Base-by-base conservation (phyloP, 37 sponge, comb jelly and placozoan genomes). In the Amphimedon queenslandica region DNA sequence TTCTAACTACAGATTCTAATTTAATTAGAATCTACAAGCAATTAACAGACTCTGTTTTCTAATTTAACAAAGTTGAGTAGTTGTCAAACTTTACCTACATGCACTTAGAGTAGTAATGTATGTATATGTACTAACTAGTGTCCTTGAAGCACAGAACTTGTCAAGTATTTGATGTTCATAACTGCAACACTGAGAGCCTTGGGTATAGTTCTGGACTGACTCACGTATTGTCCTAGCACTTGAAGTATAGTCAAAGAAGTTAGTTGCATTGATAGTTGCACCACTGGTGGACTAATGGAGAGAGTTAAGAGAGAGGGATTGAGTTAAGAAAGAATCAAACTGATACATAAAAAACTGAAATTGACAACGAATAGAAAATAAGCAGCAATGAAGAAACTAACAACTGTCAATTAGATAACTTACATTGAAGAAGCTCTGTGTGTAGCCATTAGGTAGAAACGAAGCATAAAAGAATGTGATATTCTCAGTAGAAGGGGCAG, bases 111-210 rank as follows among this genome's bases (percentile, higher is more conserved):
- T 35, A 66, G 21, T 66, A 66, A 21, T 13, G 20, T 36, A 6
- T 32, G 23, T 24, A 5, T 16, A 23, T 41, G 23, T 40, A 80
- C 82, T 68, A 58, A 83, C 84, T 29, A 53, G 18, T 10, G 25
- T 37, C 37, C 41, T 55, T 0, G 80, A 63, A 41, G 92, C 87
- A 80, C 92, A 91, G 73, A 64, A 91, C 71, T 83, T 42, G 73
- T 91, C 87, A 31, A 91, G 68, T 0, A 91, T 64, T 57, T 91
- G 92, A 66, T 70, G 30, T 2, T 37, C 47, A 37, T 70, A 70
- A 24, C 23, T 42, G 13, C 70, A 70, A 21, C 70, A 70, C n/a
- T n/a, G 25, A 40, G 30, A 2, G 25, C 23, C n/a, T 8, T 70
- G 29, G 3, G 38, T 70, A 16, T 37, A n/a, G 2, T 23, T 13